phyloP scores from a whole-genome alignment of 37 sponge, comb jelly and placozoan species.

The Dysidea cf. avara region DNA sequence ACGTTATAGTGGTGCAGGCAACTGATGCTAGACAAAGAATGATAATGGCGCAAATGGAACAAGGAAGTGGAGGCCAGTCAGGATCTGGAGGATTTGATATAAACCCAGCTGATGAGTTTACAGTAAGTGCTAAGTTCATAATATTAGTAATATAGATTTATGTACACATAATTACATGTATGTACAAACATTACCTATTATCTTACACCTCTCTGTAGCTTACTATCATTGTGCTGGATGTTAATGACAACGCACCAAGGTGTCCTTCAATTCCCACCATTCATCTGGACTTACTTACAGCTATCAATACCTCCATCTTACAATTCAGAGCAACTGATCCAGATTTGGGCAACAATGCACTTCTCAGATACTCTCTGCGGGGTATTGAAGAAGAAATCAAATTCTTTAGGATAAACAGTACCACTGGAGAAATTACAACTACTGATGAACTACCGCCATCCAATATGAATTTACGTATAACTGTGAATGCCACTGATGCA shows the following conservation, averaged over 20 bases:
- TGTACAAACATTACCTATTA: not conserved
- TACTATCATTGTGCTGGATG: constrained; percentile 42
- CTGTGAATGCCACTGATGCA: not conserved
- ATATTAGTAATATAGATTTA: not conserved
- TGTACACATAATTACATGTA: not conserved
- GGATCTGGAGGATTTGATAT: too few relatives aligned
- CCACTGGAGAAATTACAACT: constrained; percentile 38
- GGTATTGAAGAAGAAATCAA: not conserved
- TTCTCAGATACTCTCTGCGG: not conserved
- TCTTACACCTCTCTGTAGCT: constrained; percentile 30
- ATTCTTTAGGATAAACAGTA: constrained; percentile 29
- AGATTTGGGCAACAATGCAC: constrained; percentile 40
- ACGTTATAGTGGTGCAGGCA: constrained; percentile 30
- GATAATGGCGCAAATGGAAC: too few relatives aligned
- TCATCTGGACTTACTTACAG: constrained; percentile 13
- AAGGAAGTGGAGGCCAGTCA: too few relatives aligned
- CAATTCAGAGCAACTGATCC: constrained; percentile 39
- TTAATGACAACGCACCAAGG: constrained; percentile 67
- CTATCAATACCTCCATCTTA: not conserved
- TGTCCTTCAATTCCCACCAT: constrained; percentile 19
- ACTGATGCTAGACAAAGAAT: constrained; percentile 46
- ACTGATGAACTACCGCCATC: constrained; percentile 3
- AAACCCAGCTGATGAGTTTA: too few relatives aligned
- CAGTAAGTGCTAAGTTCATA: too few relatives aligned
- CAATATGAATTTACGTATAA: not conserved